phyloP scores from a whole-genome alignment of 2,797 vertebrate genomes.

The Menidia menidia region DNA sequence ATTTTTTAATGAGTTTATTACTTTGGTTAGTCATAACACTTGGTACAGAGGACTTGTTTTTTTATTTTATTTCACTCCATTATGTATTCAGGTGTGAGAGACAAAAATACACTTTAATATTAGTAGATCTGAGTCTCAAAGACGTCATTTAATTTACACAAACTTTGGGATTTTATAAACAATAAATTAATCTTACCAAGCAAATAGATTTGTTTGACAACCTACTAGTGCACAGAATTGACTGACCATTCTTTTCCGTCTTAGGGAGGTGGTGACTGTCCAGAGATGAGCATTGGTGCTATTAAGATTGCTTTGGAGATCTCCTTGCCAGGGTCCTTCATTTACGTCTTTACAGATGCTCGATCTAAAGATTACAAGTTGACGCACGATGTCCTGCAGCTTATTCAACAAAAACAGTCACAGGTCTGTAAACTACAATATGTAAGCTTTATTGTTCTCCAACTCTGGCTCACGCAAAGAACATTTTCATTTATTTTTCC shows the following conservation, averaged over 20 bases:
- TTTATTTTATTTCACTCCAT: too few relatives aligned
- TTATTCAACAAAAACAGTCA: slow-evolving; percentile 98
- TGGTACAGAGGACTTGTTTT: too few relatives aligned
- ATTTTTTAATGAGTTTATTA: too few relatives aligned
- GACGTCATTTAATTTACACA: neutral
- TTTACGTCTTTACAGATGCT: slow-evolving; percentile 98
- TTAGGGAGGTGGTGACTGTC: slow-evolving; percentile 98
- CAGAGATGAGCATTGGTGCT: slow-evolving; percentile 98
- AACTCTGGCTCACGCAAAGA: neutral
- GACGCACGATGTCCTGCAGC: slow-evolving; percentile 93
- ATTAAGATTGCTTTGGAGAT: slow-evolving; percentile 99
- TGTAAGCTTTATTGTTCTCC: neutral
- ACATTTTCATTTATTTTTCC: neutral
- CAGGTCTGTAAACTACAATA: slow-evolving; percentile 82
- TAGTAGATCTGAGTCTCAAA: neutral
- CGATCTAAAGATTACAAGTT: slow-evolving; percentile 97
- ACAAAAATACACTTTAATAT: too few relatives aligned
- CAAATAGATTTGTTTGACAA: neutral
- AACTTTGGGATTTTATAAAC: neutral
- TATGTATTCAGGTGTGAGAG: too few relatives aligned
- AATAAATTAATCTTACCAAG: neutral
- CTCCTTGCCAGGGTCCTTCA: slow-evolving; percentile 94
- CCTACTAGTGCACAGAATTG: neutral
- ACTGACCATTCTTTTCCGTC: slow-evolving; percentile 24
- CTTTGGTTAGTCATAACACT: too few relatives aligned